Percentiles rank a stretch among this genome's conserved stretches.
Conservation (phyloP, 2,797 vertebrate species). For the Atherinosoma microstoma region DNA sequence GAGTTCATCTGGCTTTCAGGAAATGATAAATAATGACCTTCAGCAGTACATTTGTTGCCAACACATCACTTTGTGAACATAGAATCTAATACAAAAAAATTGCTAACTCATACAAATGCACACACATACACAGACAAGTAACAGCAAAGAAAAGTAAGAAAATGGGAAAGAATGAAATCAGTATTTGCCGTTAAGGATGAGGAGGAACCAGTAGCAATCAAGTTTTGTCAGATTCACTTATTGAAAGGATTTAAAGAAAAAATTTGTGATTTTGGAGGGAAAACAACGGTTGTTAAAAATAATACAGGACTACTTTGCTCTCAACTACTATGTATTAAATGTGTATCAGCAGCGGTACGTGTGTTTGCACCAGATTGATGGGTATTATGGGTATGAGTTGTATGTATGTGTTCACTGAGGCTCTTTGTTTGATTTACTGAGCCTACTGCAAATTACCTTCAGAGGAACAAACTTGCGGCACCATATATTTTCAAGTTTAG, state of each 20-base stretch:
- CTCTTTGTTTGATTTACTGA: conserved; percentile 35
- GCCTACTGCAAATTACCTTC: conserved; percentile 37
- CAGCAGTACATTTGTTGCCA: conserved; percentile 43
- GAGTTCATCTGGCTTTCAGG: conserved; percentile 56
- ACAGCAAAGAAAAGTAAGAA: conserved; percentile 20
- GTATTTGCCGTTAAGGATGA: neutral
- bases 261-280: conserved; percentile 25
- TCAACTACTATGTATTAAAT: conserved; percentile 11
- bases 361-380: conserved; percentile 21
- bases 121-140: conserved; percentile 5
- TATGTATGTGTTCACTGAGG: conserved; percentile 15
- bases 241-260: conserved; percentile 68
- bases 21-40: conserved; percentile 61
- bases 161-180: conserved; percentile 9
- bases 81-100: conserved; percentile 29
- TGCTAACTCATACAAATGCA: neutral
- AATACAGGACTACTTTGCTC: conserved; percentile 3
- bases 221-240: conserved; percentile 60
- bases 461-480: conserved; percentile 24
- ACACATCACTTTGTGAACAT: conserved; percentile 52
- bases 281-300: neutral
- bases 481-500: conserved; percentile 23
- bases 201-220: conserved; percentile 60
- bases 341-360: neutral
- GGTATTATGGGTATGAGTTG: conserved; percentile 13